These are phyloP conservation scores for Urocitellus parryii DNA, from an alignment of 2,113 vertebrate genomes.

Conservation along the genomic window DNA sequence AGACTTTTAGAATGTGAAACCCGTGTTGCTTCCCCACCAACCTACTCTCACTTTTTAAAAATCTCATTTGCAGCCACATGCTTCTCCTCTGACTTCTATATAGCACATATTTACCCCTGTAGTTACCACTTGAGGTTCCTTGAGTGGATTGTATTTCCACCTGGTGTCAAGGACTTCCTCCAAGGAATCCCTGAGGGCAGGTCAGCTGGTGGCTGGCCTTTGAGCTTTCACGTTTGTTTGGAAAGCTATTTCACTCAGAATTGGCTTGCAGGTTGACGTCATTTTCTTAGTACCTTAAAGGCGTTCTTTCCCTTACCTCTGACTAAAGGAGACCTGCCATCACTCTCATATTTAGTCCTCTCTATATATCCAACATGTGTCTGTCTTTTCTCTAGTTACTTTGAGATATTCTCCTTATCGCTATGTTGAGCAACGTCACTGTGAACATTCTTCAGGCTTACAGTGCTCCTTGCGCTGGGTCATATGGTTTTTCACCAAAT, in stretches of 20 bases:
- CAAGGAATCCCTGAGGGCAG: background rate
- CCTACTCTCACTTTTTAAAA: too few relatives aligned
- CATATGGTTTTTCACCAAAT: background rate
- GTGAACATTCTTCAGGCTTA: background rate
- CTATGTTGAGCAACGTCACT: background rate
- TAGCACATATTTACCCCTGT: background rate
- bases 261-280: background rate
- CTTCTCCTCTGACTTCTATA: background rate
- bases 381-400: background rate
- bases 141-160: background rate
- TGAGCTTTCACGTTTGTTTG: background rate
- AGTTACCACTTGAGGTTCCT: background rate
- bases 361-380: too few relatives aligned
- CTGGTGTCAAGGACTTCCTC: background rate
- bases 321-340: background rate
- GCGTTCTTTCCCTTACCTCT: background rate
- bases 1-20: slow-evolving; percentile 27
- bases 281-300: background rate
- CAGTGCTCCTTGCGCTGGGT: background rate
- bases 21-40: background rate
- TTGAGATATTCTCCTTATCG: background rate
- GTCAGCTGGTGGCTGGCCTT: too few relatives aligned
- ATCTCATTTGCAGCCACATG: too few relatives aligned
- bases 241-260: background rate
- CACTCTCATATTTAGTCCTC: background rate